Evolutionary conservation across 2,888 invertebrate species (phyloP), one percentile per base, ranked within the genome.

Genomic region (Latheticus oryzae): DNA sequence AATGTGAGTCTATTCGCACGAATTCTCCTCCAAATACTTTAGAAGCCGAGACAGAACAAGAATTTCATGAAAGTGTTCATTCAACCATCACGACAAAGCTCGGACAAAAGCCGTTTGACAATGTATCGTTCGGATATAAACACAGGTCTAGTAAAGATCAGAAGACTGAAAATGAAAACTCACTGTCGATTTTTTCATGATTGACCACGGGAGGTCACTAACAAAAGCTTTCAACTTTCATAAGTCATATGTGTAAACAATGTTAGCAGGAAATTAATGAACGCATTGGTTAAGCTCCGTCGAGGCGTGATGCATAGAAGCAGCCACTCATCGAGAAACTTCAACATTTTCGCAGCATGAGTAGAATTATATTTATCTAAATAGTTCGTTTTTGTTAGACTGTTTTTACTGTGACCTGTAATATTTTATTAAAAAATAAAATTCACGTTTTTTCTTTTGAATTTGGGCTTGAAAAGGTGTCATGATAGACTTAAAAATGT

Each of bases 21-120:
- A 40, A 45, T 30, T 28, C 45, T 45, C 33, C 15, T 1, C 32
- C 24, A 35, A 17, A 50, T 35, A 24, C 28, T 50, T 50, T 11
- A 15, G 9, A 30, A 28, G 21, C 11, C 21, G 32, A 28, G 17
- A 28, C 45, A 23, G 33, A 23, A 24, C 15, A 23, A 21, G 47
- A 47, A 47, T 51, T 30, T 15, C 3, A 15, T 51, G 51, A 51
- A 51, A 51, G 51, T 23, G 45, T 11, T 26, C 52, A 45, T 45
- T 51, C 43, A 38, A 33, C 57, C 42, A 45, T 52, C 51, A 30
- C 50, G 33, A 45, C 33, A 55, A 32, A 45, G 45, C 30, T 42
- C 52, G n/a, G n/a, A n/a, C n/a, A 58, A 58, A 57, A 52, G 51
- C 51, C 45, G 57, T 43, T 45, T 51, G 43, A 57, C 57, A 43